These are phyloP conservation scores for Chromoteleia sp. DNA, from an alignment of 2,888 invertebrate species.

Conservation along the genomic window DNA sequence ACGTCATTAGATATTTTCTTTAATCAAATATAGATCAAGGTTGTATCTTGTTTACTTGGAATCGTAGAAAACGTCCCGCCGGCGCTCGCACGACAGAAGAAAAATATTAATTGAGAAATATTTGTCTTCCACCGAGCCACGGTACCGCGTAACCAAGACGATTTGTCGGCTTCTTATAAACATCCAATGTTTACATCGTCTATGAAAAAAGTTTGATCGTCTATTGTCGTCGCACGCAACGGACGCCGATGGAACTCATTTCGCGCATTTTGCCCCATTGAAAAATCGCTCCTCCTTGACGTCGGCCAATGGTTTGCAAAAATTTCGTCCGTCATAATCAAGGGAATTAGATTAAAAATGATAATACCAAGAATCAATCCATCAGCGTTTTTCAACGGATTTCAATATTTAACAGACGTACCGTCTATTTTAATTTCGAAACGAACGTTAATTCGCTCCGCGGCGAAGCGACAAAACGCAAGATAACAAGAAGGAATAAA, in stretches of 20 bases:
- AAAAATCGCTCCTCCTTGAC: slow-evolving; percentile 37
- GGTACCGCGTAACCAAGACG: neutral
- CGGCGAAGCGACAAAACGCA: slow-evolving; percentile 43
- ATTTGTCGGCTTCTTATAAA: no score
- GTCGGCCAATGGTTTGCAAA: neutral
- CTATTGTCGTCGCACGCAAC: slow-evolving; percentile 6
- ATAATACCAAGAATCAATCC: slow-evolving; percentile 36
- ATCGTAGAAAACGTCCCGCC: neutral
- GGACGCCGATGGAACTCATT: slow-evolving; percentile 28
- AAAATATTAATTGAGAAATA: slow-evolving; percentile 33
- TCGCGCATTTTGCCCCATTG: slow-evolving; percentile 23
- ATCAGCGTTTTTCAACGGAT: slow-evolving; percentile 1
- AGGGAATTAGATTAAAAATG: slow-evolving; percentile 35
- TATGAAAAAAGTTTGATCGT: slow-evolving; percentile 14
- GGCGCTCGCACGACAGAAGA: neutral
- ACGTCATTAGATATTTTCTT: slow-evolving; percentile 49
- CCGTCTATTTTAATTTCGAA: slow-evolving; percentile 40
- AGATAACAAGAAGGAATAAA: slow-evolving; percentile 66
- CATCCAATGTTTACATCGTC: no score
- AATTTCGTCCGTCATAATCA: slow-evolving; percentile 21
- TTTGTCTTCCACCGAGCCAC: neutral
- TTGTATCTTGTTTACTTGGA: slow-evolving; percentile 29
- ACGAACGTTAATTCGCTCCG: slow-evolving; percentile 42
- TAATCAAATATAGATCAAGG: slow-evolving; percentile 61
- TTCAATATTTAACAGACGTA: slow-evolving; percentile 55